Evolutionary conservation across 2,888 invertebrate genomes (phyloP).

Genomic region (Hemaris fuciformis): DNA sequence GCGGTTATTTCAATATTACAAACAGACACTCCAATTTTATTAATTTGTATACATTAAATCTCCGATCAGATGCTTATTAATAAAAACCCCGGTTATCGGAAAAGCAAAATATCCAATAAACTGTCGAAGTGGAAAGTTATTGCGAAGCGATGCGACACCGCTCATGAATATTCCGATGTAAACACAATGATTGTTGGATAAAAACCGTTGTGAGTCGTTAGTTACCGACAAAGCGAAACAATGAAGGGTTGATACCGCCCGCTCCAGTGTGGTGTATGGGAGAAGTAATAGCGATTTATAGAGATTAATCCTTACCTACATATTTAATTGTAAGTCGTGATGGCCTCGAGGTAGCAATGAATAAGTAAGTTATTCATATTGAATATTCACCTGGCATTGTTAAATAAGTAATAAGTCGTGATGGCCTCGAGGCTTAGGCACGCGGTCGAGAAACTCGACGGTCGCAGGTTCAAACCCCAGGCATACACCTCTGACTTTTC

Average conservation of each 20-base stretch:
- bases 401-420: too few species aligned
- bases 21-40: too few species aligned
- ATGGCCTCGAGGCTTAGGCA: too few species aligned
- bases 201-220: conserved; percentile 29
- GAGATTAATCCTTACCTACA: neutral
- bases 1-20: too few species aligned
- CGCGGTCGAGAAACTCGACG: too few species aligned
- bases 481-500: too few species aligned
- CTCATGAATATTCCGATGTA: neutral
- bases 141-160: neutral
- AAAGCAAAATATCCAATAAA: neutral
- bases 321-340: too few species aligned
- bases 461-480: too few species aligned
- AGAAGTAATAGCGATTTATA: conserved; percentile 19
- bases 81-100: neutral
- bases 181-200: neutral
- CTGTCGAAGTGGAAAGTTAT: neutral
- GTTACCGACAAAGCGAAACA: conserved; percentile 33
- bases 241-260: conserved; percentile 47
- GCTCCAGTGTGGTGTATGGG: conserved; percentile 20
- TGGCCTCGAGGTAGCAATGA: too few species aligned
- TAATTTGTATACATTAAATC: too few species aligned
- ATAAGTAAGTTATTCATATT: too few species aligned
- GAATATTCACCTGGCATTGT: too few species aligned
- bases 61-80: neutral